Base-by-base conservation (phyloP, 2,888 invertebrate genomes). In the Platycheirus rosarum region DNA sequence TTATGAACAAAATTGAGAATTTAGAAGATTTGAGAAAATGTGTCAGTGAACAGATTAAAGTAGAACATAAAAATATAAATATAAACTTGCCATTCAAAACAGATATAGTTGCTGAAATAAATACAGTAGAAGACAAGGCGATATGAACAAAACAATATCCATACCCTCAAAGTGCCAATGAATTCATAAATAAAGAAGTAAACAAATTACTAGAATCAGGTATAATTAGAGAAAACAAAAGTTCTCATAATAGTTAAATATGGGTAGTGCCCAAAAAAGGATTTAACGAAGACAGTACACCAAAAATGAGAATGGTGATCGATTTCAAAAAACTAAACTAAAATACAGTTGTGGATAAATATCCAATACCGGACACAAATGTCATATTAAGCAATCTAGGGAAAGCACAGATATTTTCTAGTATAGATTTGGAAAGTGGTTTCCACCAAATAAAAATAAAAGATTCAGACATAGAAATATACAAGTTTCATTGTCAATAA, bases 381-480 rank as follows among this genome's bases (percentile, higher is more conserved):
- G 68, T 57, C 42, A 57, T 68, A 51, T 68, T 55, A 68, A 42
- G 42, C 11, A 55, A 68, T 55, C 26, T 68, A 20, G 65, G 65
- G 23, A 49, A 65, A 51, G 40, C 49, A 20, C 40, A 49, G 16
- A 23, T 46, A 11, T 55, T 69, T 69, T 69, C 68, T 14, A 68
- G 42, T 18, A 53, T 23, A 23, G 23, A 23, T 23, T 23, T 23
- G 23, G 23, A 23, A 48, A 48, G 18, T 48, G 63, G 46, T 18
- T 46, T 46, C 46, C 20, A 20, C 46, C 23, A 23, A 23, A 23
- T 23, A 23, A 23, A 23, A 23, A 23, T 23, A 6, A 23, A 23
- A 23, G 23, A 23, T 23, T 23, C 23, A 23, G 23, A 23, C 23
- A 23, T 23, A 23, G 23, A 23, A 23, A 44, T n/a, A 44, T 18